Base-by-base conservation (phyloP, 2,888 invertebrate genomes). In the Drosophila testacea region DNA sequence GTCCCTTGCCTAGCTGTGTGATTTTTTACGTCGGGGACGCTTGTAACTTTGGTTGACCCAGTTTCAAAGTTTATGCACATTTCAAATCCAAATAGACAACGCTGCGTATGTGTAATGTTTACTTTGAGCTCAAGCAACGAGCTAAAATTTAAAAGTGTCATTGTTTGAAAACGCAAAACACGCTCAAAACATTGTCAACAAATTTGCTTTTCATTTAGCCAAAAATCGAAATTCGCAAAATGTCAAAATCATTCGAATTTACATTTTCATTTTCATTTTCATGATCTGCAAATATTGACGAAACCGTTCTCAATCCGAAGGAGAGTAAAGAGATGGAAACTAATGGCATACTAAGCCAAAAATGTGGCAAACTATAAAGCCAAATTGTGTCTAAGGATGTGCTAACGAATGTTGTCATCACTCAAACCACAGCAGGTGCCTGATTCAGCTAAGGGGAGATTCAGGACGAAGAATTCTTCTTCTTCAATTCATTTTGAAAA, bases 141-240 rank as follows among this genome's bases (percentile, higher is more conserved):
- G 74, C 62, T 34, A 38, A 69, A 76, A 66, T 70, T 73, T 78
- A 56, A 78, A 76, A 77, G 61, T 62, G 69, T 51, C 64, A 64
- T 50, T 41, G 50, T 56, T 41, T 46, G 38, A 48, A 28, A 54
- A 41, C 39, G 61, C 47, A 52, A 39, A 50, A 48, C 54, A 61
- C 38, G 55, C 48, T 13, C 52, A 57, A 32, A 74, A 64, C 68
- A 64, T 73, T 62, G 67, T 60, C 39, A 27, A 54, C 47, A 69
- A 84, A 83, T 87, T 84, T 84, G 76, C 76, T 84, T 87, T 87
- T 80, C 80, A 87, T 86, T 81, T 78, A 30, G 42, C 64, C 61
- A 65, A 46, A 61, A 54, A 57, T 47, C 56, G 54, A 64, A 64
- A 69, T 51, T 57, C 44, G 46, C 13, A 32, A 69, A 59, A 38